Evolutionary conservation across 2,797 vertebrate species (phyloP).

Genomic region (Dallia pectoralis): DNA sequence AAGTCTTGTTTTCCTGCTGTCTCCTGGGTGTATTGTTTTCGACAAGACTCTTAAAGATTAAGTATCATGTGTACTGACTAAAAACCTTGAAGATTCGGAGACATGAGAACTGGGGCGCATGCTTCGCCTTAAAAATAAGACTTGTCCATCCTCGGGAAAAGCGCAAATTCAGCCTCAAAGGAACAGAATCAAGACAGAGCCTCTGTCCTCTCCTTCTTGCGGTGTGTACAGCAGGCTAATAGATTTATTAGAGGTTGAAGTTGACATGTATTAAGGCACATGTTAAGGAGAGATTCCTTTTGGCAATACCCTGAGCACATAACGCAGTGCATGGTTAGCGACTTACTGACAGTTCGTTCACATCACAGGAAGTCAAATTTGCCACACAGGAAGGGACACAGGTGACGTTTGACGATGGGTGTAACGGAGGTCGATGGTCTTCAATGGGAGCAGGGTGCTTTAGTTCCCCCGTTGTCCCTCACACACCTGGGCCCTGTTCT

Average conservation of each 20-base stretch:
- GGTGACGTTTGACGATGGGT: neutral
- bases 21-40: neutral
- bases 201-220: neutral
- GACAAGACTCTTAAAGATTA: constrained; percentile 4
- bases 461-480: constrained; percentile 7
- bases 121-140: constrained; percentile 39
- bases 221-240: constrained; percentile 22
- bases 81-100: constrained; percentile 2
- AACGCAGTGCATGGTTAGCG: neutral
- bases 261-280: constrained; percentile 2
- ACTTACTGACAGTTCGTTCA: neutral
- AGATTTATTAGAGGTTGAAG: constrained; percentile 40
- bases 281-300: constrained; percentile 2
- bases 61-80: neutral
- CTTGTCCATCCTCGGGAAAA: constrained; percentile 32
- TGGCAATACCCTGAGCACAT: neutral
- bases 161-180: constrained; percentile 34
- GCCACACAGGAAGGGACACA: neutral
- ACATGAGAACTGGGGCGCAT: constrained; percentile 13
- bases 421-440: neutral
- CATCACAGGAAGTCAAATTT: neutral
- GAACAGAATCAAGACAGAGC: constrained; percentile 32
- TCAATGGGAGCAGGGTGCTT: neutral
- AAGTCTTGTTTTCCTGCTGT: constrained; percentile 1
- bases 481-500: neutral